Percentiles rank a stretch among this genome's conserved stretches.
Evolutionary conservation across 2,797 vertebrate genomes (phyloP).

Genomic region (Nannoperca australis): DNA sequence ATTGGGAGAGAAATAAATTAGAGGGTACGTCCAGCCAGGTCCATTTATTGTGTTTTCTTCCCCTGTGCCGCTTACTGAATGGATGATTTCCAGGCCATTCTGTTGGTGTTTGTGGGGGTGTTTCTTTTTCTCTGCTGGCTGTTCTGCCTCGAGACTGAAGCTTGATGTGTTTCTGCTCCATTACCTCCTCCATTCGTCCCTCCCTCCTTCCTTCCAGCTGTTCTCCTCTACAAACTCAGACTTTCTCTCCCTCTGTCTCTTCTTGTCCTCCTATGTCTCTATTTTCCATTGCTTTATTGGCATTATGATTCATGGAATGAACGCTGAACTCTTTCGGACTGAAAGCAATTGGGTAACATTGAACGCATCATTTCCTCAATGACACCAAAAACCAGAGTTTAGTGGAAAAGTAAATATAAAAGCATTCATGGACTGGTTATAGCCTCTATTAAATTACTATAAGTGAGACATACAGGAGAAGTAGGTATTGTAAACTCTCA

Average conservation of each 20-base stretch:
- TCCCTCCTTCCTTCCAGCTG: slow-evolving; percentile 52
- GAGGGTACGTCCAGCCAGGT: slow-evolving; percentile 33
- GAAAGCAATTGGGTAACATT: not conserved
- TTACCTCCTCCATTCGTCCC: slow-evolving; percentile 54
- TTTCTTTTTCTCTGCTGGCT: slow-evolving; percentile 34
- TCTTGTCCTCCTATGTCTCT: slow-evolving; percentile 1
- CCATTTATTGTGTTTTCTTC: slow-evolving; percentile 23
- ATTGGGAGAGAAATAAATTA: slow-evolving; percentile 15
- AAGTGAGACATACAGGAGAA: not conserved
- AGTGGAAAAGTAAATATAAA: not conserved
- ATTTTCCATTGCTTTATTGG: slow-evolving; percentile 7
- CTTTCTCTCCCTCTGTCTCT: slow-evolving; percentile 14
- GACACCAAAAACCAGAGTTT: not conserved
- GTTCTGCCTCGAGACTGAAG: slow-evolving; percentile 46
- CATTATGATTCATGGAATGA: slow-evolving; percentile 18
- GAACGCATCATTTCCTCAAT: not conserved
- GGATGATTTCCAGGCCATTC: slow-evolving; percentile 58
- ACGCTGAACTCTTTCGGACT: slow-evolving; percentile 23
- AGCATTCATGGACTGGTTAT: not conserved
- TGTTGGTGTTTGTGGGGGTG: slow-evolving; percentile 43
- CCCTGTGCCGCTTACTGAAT: slow-evolving; percentile 43
- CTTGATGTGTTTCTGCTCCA: slow-evolving; percentile 70
- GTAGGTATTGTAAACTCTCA: not conserved
- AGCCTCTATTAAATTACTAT: not conserved
- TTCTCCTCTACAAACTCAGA: slow-evolving; percentile 48